A percentile compares a stretch with the other conserved stretches of the same genome.
These are phyloP conservation scores for Equus quagga DNA, from an alignment of 2,113 vertebrate species.

Conservation along the genomic window DNA sequence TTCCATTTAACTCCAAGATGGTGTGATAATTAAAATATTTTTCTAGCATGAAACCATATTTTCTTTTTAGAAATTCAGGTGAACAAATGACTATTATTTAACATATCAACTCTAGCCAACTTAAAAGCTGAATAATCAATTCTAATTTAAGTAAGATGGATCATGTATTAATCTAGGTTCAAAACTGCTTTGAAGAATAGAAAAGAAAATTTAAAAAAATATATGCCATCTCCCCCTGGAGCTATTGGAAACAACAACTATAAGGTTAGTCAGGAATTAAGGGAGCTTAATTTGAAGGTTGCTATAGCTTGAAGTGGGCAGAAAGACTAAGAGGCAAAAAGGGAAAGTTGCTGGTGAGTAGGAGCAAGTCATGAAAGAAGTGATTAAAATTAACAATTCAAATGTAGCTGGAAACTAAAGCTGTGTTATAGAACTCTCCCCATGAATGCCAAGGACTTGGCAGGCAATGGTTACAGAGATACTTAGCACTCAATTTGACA, in stretches of 20 bases:
- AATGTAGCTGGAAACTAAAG: conserved; percentile 11
- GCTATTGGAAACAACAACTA: neutral
- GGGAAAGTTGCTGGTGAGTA: neutral
- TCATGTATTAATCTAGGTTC: neutral
- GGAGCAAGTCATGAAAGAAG: neutral
- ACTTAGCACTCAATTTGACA: conserved; percentile 34
- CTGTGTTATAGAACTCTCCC: neutral
- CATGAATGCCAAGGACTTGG: neutral
- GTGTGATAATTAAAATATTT: neutral
- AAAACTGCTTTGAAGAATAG: conserved; percentile 34
- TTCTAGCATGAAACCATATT: neutral
- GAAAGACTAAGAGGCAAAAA: neutral
- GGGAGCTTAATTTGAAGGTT: conserved; percentile 5
- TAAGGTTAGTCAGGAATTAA: conserved; percentile 5
- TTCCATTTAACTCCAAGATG: neutral
- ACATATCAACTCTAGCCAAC: neutral
- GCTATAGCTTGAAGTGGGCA: neutral
- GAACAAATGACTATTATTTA: conserved; percentile 26
- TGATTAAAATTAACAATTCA: conserved; percentile 46
- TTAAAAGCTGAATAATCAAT: conserved; percentile 26
- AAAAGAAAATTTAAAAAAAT: neutral
- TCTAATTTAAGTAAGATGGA: neutral
- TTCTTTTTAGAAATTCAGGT: neutral
- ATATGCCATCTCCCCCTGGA: neutral
- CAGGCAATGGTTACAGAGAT: neutral